These are phyloP conservation scores for Heterochromis multidens DNA, from an alignment of 2,113 vertebrate species.

Conservation along the genomic window DNA sequence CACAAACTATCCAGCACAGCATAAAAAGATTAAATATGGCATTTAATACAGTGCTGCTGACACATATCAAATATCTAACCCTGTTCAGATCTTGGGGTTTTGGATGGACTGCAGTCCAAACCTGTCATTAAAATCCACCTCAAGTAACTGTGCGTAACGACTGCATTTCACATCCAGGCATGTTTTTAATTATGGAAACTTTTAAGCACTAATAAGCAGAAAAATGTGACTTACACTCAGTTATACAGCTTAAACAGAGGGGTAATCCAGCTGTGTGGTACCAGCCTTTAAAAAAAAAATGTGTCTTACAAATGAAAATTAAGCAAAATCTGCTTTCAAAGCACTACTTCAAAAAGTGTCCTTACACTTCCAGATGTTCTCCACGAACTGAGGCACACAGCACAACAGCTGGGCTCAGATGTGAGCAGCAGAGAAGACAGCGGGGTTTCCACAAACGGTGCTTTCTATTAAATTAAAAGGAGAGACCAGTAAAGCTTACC, in stretches of 20 bases:
- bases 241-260: neutral
- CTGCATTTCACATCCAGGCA: neutral
- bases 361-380: neutral
- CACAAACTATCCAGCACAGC: neutral
- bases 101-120: neutral
- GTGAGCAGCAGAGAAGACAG: neutral
- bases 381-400: neutral
- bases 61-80: neutral
- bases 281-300: neutral
- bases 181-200: neutral
- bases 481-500: conserved; percentile 46
- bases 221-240: neutral
- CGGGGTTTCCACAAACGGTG: neutral
- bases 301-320: neutral
- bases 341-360: neutral
- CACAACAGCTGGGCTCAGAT: neutral
- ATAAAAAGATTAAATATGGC: neutral
- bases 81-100: neutral
- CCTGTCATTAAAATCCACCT: neutral
- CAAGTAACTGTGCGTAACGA: neutral
- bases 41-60: neutral
- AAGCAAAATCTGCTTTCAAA: neutral
- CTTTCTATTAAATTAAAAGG: neutral
- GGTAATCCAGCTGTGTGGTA: neutral
- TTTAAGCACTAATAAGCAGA: neutral